Conservation (phyloP, 1,140 invertebrate genomes). For the Stratiolaelaps scimitus region DNA sequence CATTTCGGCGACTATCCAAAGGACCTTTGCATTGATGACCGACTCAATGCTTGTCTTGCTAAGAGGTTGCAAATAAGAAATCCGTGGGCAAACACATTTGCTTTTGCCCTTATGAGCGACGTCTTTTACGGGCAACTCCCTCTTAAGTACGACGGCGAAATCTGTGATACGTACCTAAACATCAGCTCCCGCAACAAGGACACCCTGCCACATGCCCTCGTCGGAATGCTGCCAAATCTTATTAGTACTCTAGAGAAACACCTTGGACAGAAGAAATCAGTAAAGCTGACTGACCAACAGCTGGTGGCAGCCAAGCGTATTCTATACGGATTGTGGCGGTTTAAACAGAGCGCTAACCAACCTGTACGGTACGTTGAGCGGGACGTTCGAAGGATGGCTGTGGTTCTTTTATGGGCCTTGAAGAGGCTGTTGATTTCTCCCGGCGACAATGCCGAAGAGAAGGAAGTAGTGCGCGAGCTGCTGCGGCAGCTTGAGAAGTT, state of each 20-base stretch:
- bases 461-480: background rate
- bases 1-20: background rate
- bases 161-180: background rate
- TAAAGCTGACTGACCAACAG: background rate
- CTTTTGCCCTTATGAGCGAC: background rate
- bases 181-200: background rate
- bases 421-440: background rate
- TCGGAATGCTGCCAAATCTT: background rate
- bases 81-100: conserved; percentile 14
- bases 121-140: background rate
- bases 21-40: background rate
- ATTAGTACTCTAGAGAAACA: background rate
- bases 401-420: background rate
- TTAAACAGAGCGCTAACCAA: background rate
- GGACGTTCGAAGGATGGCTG: background rate
- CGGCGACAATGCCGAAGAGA: background rate
- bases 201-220: background rate
- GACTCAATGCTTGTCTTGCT: background rate
- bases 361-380: background rate
- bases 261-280: background rate
- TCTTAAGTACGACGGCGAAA: background rate
- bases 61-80: background rate
- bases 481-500: background rate
- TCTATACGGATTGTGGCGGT: background rate
- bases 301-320: conserved; percentile 17